Evolutionary conservation across 1,140 invertebrate species (phyloP).

Genomic region (Drosophila ogumai): DNA sequence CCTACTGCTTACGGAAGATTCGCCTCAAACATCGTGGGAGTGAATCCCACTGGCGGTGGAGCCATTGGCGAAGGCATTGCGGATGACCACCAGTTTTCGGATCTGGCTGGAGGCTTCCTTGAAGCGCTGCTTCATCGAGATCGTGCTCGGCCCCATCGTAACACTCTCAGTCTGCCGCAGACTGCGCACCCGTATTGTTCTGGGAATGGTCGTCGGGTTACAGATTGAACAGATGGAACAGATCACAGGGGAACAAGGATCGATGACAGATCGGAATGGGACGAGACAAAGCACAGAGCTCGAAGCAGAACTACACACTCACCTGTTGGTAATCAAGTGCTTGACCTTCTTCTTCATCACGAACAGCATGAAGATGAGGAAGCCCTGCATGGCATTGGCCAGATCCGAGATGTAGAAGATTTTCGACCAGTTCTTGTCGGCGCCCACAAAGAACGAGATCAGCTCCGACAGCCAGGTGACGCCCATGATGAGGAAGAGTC

Average conservation of each 20-base stretch:
- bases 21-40: constrained; percentile 64
- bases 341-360: constrained; percentile 87
- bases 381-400: constrained; percentile 86
- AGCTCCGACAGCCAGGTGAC: constrained; percentile 90
- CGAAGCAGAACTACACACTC: constrained; percentile 31
- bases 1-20: constrained; percentile 22
- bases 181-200: constrained; percentile 77
- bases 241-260: background rate
- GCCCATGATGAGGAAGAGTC: constrained; percentile 91
- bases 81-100: constrained; percentile 76
- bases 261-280: background rate
- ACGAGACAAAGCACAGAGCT: constrained; percentile 6
- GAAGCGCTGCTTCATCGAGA: constrained; percentile 74
- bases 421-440: constrained; percentile 74
- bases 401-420: constrained; percentile 87
- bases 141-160: constrained; percentile 58
- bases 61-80: constrained; percentile 70
- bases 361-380: constrained; percentile 88
- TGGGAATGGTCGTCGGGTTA: constrained; percentile 29
- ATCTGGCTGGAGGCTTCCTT: constrained; percentile 78
- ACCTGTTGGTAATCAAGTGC: constrained; percentile 86
- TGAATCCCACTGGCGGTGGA: constrained; percentile 55
- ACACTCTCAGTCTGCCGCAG: constrained; percentile 75
- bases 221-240: constrained; percentile 22
- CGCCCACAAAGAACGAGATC: constrained; percentile 87